Conservation (phyloP, 2,797 vertebrate genomes). For the Atherinosoma microstoma region DNA sequence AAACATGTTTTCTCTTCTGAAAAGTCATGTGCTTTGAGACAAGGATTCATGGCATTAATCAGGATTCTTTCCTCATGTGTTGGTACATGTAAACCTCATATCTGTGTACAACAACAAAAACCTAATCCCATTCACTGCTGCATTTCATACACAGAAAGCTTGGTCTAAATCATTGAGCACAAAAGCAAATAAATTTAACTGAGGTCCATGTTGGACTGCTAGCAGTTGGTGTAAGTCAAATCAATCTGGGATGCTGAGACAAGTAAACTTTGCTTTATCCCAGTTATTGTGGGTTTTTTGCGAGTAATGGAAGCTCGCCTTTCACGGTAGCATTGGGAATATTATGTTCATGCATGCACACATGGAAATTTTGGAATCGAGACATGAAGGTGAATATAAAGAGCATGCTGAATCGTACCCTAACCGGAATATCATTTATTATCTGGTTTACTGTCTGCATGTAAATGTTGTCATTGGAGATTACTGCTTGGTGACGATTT, state of each 20-base stretch:
- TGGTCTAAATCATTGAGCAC: constrained; percentile 8
- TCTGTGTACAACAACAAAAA: constrained; percentile 6
- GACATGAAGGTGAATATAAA: constrained; percentile 58
- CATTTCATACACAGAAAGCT: neutral
- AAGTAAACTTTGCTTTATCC: constrained; percentile 45
- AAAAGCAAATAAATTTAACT: constrained; percentile 20
- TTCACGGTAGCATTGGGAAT: constrained; percentile 39
- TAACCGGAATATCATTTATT: constrained; percentile 65
- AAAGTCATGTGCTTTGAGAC: constrained; percentile 6
- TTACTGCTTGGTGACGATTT: constrained; percentile 80
- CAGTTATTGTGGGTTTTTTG: constrained; percentile 36
- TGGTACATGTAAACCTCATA: neutral
- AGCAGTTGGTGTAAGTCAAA: constrained; percentile 24
- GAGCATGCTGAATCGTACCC: constrained; percentile 49
- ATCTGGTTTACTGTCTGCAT: constrained; percentile 66
- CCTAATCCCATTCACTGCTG: constrained; percentile 5
- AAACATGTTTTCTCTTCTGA: neutral
- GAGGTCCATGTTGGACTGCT: constrained; percentile 15
- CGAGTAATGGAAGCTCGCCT: constrained; percentile 34
- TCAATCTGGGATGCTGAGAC: constrained; percentile 41
- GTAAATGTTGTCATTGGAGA: constrained; percentile 75
- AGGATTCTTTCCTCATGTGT: neutral
- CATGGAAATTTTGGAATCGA: constrained; percentile 54
- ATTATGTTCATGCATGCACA: constrained; percentile 42
- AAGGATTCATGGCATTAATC: constrained; percentile 1